Percentiles rank a stretch among this genome's conserved stretches.
Conservation (phyloP, 2,797 vertebrate species). For the Eleutherodactylus coqui region DNA sequence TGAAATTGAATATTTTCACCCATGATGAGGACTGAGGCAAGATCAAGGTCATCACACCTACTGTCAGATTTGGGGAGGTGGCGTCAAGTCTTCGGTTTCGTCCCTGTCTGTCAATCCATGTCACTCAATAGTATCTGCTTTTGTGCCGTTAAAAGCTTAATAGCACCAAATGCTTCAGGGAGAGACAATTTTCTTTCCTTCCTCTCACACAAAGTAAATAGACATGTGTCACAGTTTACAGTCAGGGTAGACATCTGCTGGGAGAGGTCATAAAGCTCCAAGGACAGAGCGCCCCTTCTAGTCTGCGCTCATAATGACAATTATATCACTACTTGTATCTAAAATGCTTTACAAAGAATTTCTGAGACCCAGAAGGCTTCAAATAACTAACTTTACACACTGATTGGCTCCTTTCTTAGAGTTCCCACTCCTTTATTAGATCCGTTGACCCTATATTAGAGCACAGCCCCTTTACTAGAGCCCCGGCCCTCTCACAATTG, state of each 20-base stretch:
- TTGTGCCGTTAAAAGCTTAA: constrained; percentile 25
- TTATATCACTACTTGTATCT: not conserved
- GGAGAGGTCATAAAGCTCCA: constrained; percentile 27
- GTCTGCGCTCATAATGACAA: not conserved
- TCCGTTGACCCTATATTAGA: no score
- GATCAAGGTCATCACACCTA: constrained; percentile 16
- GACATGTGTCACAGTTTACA: constrained; percentile 21
- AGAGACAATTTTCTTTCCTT: not conserved
- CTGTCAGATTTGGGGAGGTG: not conserved
- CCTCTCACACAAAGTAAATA: not conserved
- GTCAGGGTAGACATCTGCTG: not conserved
- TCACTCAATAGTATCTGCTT: constrained; percentile 26
- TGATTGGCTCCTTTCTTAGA: no score
- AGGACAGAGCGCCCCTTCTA: not conserved
- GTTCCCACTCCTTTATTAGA: no score
- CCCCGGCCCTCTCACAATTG: no score
- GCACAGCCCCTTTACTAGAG: no score
- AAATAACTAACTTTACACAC: not conserved
- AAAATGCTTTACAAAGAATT: constrained; percentile 3
- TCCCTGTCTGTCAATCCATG: not conserved
- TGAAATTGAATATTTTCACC: not conserved
- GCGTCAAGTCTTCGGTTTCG: not conserved
- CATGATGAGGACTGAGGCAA: not conserved
- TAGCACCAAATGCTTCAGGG: not conserved
- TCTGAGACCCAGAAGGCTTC: not conserved